These are phyloP conservation scores for Onchidella celtica DNA, from an alignment of 2,888 invertebrate genomes.

Conservation along the genomic window DNA sequence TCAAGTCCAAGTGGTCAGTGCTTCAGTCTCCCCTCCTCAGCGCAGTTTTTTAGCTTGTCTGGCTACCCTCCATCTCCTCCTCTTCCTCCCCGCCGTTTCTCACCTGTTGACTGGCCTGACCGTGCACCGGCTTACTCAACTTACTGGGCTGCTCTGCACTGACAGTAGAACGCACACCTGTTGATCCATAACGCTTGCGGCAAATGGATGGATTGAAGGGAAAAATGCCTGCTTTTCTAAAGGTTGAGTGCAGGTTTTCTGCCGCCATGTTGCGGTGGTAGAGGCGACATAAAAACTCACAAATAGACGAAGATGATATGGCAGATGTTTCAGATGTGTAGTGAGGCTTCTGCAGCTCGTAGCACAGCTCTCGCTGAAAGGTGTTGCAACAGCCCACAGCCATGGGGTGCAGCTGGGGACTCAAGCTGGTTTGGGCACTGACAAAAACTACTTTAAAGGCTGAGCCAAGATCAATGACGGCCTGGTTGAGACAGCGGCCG, in stretches of 20 bases:
- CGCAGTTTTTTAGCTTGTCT: no score
- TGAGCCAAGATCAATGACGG: conserved; percentile 47
- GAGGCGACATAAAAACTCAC: conserved; percentile 49
- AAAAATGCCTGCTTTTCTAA: conserved; percentile 48
- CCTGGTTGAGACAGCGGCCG: conserved; percentile 45
- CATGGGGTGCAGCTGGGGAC: conserved; percentile 49
- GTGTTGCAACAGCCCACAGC: conserved; percentile 50
- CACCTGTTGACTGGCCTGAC: not conserved
- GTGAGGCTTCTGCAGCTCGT: conserved; percentile 48
- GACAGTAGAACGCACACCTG: not conserved
- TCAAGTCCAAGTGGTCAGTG: no score
- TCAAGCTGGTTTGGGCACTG: conserved; percentile 43
- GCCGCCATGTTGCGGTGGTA: conserved; percentile 50
- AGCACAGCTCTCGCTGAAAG: conserved; percentile 50
- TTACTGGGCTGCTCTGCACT: conserved; percentile 7
- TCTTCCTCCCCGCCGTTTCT: conserved; percentile 13
- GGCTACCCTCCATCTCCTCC: conserved; percentile 32
- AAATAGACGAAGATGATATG: conserved; percentile 44
- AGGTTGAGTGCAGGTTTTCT: conserved; percentile 47
- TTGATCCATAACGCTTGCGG: conserved; percentile 45
- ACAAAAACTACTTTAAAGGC: conserved; percentile 49
- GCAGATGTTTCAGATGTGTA: conserved; percentile 42
- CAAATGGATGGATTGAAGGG: conserved; percentile 49
- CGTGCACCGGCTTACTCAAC: not conserved
- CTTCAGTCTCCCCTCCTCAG: no score